Base-by-base conservation (phyloP, 2,113 vertebrate species). In the Brachirus orientalis region DNA sequence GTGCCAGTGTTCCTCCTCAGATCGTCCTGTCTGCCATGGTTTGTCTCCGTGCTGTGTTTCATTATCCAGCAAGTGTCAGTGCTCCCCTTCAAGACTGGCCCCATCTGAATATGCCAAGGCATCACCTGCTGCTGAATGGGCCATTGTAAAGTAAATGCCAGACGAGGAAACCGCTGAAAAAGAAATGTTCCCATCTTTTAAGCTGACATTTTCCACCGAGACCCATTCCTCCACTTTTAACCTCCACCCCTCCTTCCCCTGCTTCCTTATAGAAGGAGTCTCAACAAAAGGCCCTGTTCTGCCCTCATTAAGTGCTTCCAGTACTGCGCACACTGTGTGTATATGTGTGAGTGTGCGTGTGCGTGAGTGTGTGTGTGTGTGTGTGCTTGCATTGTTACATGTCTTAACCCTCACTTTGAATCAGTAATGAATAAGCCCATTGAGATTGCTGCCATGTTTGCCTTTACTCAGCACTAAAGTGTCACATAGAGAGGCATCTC, bases 141-240 rank as follows among this genome's bases (percentile, higher is more conserved):
- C 80, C 80, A 89, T 93, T 92, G 92, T 92, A 86, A 85, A 90
- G 85, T 85, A 93, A 92, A 93, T 90, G 92, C 89, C 93, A 93
- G 82, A 69, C 77, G 59, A 79, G 72, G 67, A 80, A 86, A 86
- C 74, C 73, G 83, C 69, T 78, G 83, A 89, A 89, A 91, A 87
- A 84, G 82, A 90, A 89, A 90, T 75, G 83, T 89, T 90, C 88
- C 84, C 78, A 75, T 92, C 77, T 89, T 90, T 88, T 82, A 85
- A 80, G 82, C 86, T 92, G 91, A 92, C 90, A 91, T 92, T 92
- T 92, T 85, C 89, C 84, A 69, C 78, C 12, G 46, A 84, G 84
- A 82, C 68, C 53, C 74, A 58, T 89, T 84, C 81, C 72, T 72
- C 63, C 68, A 76, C 63, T 86, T 77, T 84, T 81, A 73, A 62